Evolutionary conservation across 2,888 invertebrate species (phyloP).

Genomic region (Agrochola lychnidis): DNA sequence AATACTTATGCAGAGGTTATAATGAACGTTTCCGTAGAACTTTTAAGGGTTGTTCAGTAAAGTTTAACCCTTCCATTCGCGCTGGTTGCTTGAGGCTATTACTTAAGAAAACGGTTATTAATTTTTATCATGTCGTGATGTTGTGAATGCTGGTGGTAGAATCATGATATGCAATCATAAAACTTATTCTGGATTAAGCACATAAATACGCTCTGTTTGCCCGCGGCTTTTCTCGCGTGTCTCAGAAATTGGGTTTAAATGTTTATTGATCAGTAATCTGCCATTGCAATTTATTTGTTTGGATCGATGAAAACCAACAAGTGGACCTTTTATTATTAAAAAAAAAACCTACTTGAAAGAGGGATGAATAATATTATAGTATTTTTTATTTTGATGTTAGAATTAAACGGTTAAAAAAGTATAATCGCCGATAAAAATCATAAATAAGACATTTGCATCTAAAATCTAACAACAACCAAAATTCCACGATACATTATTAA

Average conservation of each 20-base stretch:
- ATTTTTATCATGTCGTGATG: slow-evolving; percentile 58
- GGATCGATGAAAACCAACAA: slow-evolving; percentile 24
- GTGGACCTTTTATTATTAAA: neutral
- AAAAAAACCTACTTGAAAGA: neutral
- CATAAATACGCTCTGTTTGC: slow-evolving; percentile 52
- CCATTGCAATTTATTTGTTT: slow-evolving; percentile 45
- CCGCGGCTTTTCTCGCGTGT: slow-evolving; percentile 57
- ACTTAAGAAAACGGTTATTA: slow-evolving; percentile 59
- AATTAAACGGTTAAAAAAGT: slow-evolving; percentile 9
- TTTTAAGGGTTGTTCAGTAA: slow-evolving; percentile 61
- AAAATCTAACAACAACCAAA: slow-evolving; percentile 56
- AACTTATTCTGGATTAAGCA: slow-evolving; percentile 53
- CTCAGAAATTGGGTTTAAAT: slow-evolving; percentile 54
- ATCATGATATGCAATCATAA: slow-evolving; percentile 54
- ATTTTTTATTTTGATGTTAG: slow-evolving; percentile 2
- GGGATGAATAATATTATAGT: neutral
- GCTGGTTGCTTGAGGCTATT: slow-evolving; percentile 54
- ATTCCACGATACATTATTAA: slow-evolving; percentile 57
- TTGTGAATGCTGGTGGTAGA: slow-evolving; percentile 58
- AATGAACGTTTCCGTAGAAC: slow-evolving; percentile 63
- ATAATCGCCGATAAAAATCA: slow-evolving; percentile 25
- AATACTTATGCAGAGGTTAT: slow-evolving; percentile 60
- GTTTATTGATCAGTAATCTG: slow-evolving; percentile 59
- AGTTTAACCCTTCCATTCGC: slow-evolving; percentile 52
- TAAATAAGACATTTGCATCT: slow-evolving; percentile 61